Percentiles rank a stretch among this genome's conserved stretches.
Evolutionary conservation across 2,797 vertebrate species (phyloP).

Genomic region (Apogon talboti): DNA sequence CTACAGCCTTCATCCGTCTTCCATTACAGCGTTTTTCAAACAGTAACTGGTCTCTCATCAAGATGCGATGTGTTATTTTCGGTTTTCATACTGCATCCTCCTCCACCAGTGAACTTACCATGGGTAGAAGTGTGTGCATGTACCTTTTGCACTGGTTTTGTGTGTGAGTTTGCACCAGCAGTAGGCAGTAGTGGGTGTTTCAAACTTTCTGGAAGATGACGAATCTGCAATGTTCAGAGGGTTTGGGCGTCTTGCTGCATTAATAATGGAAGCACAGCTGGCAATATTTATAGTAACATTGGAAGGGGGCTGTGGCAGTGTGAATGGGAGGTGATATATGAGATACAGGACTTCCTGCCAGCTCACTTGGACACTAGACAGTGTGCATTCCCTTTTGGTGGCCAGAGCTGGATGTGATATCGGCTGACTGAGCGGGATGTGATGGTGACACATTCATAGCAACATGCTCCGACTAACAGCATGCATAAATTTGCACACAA

Average conservation of each 20-base stretch:
- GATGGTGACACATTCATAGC: slow-evolving; percentile 5
- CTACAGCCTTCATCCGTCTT: slow-evolving; percentile 21
- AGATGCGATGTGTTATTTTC: slow-evolving; percentile 58
- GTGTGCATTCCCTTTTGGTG: slow-evolving; percentile 72
- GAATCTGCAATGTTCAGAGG: slow-evolving; percentile 59
- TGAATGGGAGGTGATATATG: slow-evolving; percentile 71
- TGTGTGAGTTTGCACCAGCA: slow-evolving; percentile 49
- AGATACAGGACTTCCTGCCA: slow-evolving; percentile 53
- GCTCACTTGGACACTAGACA: slow-evolving; percentile 65
- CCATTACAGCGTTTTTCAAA: slow-evolving; percentile 24
- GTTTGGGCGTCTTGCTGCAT: slow-evolving; percentile 75
- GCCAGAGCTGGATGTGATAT: slow-evolving; percentile 67
- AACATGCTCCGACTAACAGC: slow-evolving; percentile 18
- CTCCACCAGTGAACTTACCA: slow-evolving; percentile 43
- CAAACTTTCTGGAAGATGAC: slow-evolving; percentile 67
- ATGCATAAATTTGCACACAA: slow-evolving; percentile 16
- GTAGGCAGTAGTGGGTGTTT: slow-evolving; percentile 73
- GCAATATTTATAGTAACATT: slow-evolving; percentile 81
- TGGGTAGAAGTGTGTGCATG: slow-evolving; percentile 41
- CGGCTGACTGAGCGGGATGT: neutral
- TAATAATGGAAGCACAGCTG: slow-evolving; percentile 88
- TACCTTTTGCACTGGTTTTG: slow-evolving; percentile 36
- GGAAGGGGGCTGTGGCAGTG: slow-evolving; percentile 24
- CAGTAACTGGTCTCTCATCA: slow-evolving; percentile 57
- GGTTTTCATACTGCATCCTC: slow-evolving; percentile 51